These are phyloP conservation scores for Zootoca vivipara DNA, from an alignment of 2,113 vertebrate species.

Conservation along the genomic window DNA sequence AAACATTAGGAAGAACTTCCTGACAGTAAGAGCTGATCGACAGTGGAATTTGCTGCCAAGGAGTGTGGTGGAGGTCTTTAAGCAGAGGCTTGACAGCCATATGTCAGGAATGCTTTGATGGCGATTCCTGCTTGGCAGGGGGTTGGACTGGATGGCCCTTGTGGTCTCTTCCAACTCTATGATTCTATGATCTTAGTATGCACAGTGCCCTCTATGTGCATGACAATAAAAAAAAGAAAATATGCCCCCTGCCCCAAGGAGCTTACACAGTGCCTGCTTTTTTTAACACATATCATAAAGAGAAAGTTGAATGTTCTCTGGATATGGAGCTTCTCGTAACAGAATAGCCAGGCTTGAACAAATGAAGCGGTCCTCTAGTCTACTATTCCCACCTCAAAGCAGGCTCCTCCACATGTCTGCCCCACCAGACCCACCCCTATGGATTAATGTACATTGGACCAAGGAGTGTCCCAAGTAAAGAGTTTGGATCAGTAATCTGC, in stretches of 20 bases:
- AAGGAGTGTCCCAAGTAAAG: not conserved
- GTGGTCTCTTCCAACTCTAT: too few species aligned
- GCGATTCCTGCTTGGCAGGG: too few species aligned
- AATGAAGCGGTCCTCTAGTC: too few species aligned
- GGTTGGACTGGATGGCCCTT: too few species aligned
- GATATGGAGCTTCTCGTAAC: not conserved
- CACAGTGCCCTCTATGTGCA: not conserved
- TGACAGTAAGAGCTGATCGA: too few species aligned
- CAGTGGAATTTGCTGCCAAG: too few species aligned
- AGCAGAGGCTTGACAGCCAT: too few species aligned
- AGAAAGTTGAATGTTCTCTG: not conserved
- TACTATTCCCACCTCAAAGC: not conserved
- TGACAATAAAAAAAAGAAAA: too few species aligned
- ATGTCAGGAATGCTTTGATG: too few species aligned
- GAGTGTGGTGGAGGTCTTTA: too few species aligned
- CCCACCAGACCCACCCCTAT: not conserved
- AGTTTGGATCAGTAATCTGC: not conserved
- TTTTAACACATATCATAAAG: not conserved
- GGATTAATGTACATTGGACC: not conserved
- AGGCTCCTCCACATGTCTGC: not conserved
- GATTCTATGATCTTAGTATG: too few species aligned
- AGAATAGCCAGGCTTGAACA: not conserved
- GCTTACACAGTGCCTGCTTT: not conserved
- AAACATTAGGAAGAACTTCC: too few species aligned
- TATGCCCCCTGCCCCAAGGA: not conserved